Percentiles rank a stretch among this genome's conserved stretches.
Conservation (phyloP, 1,140 invertebrate species). For the Macrosteles quadrilineatus region DNA sequence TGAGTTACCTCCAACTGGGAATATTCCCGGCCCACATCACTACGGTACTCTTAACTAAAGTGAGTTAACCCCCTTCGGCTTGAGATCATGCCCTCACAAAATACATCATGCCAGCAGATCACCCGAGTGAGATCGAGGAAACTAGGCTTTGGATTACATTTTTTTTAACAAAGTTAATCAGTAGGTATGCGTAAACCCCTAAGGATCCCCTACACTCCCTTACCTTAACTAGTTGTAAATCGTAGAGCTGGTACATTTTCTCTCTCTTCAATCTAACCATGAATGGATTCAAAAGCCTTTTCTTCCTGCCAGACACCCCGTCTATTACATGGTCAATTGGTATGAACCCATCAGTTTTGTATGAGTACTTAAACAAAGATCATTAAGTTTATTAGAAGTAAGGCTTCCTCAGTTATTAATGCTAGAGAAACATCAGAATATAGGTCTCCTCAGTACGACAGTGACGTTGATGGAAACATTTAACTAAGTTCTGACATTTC, state of each 20-base stretch:
- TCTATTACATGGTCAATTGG: conserved; percentile 11
- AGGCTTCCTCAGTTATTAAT: not conserved
- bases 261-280: conserved; percentile 8
- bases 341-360: conserved; percentile 10
- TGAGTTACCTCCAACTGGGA: too few species aligned
- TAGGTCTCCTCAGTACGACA: not conserved
- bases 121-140: not conserved
- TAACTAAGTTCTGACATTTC: not conserved
- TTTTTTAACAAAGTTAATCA: not conserved
- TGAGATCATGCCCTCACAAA: not conserved
- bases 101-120: not conserved
- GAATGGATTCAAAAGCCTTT: not conserved
- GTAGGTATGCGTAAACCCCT: not conserved
- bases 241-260: conserved; percentile 17
- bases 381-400: not conserved
- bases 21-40: too few species aligned
- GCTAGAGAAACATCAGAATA: not conserved
- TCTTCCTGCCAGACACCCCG: conserved; percentile 7
- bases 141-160: not conserved
- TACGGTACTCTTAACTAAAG: too few species aligned
- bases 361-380: not conserved
- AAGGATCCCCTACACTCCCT: not conserved
- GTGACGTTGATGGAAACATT: not conserved
- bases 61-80: too few species aligned
- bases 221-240: conserved; percentile 11